A percentile compares a stretch with the other conserved stretches of the same genome.
Evolutionary conservation across 2,888 invertebrate genomes (phyloP).

Genomic region (Lasioglossum oenotherae): DNA sequence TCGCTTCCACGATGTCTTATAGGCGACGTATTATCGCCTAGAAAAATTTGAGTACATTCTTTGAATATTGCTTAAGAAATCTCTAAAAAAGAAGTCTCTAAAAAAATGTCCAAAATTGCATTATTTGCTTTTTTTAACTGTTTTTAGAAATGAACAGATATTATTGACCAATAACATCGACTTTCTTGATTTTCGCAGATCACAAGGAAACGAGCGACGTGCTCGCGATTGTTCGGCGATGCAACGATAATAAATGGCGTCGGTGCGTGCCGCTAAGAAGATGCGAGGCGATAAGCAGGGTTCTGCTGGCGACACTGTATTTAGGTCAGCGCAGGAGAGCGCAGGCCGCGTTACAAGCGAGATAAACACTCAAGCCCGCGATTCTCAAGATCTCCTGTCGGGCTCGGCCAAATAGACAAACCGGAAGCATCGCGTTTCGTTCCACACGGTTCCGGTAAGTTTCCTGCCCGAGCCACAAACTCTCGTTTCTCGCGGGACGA

Average conservation of each 20-base stretch:
- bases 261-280: conserved; percentile 1
- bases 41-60: background rate
- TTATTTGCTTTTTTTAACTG: too few relatives aligned
- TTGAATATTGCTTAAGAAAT: background rate
- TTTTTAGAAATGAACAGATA: background rate
- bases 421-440: background rate
- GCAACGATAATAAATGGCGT: conserved; percentile 35
- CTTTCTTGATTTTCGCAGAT: background rate
- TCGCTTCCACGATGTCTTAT: too few relatives aligned
- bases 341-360: background rate
- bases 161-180: background rate
- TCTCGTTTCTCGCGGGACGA: background rate
- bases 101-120: background rate
- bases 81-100: too few relatives aligned
- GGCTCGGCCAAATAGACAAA: background rate
- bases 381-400: background rate
- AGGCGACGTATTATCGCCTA: too few relatives aligned
- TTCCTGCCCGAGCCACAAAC: background rate
- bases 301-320: conserved; percentile 31
- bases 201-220: background rate
- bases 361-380: conserved; percentile 27
- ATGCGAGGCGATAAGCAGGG: conserved; percentile 18
- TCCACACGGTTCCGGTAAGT: background rate
- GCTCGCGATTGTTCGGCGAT: background rate
- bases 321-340: conserved; percentile 39